These are phyloP conservation scores for Varanus salvator DNA, from an alignment of 2,113 vertebrate species.

Conservation along the genomic window DNA sequence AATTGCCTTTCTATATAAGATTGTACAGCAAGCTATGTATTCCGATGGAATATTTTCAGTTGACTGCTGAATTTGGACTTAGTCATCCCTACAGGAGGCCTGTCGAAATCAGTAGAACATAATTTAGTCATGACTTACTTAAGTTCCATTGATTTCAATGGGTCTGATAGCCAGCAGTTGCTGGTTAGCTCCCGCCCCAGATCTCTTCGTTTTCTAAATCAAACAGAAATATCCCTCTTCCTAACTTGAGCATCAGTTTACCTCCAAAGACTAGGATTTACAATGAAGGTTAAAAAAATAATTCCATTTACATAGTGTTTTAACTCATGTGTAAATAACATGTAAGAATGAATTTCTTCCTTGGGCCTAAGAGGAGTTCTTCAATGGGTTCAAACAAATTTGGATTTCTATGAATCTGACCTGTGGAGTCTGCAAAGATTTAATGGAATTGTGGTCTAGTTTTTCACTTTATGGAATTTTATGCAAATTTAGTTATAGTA, in stretches of 20 bases:
- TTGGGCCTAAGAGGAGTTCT: not conserved
- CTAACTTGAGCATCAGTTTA: not conserved
- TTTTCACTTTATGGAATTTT: too few relatives aligned
- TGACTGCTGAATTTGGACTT: not conserved
- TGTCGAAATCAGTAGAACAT: too few relatives aligned
- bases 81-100: too few relatives aligned
- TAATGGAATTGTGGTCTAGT: too few relatives aligned
- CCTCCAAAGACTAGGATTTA: not conserved
- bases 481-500: too few relatives aligned
- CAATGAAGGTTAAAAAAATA: not conserved
- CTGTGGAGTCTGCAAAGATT: too few relatives aligned
- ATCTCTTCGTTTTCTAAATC: not conserved
- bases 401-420: too few relatives aligned
- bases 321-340: not conserved
- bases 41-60: not conserved
- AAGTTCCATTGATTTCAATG: too few relatives aligned
- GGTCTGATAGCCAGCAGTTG: not conserved
- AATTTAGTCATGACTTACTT: too few relatives aligned
- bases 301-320: not conserved
- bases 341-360: not conserved
- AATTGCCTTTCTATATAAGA: not conserved
- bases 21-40: not conserved
- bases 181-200: not conserved
- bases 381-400: too few relatives aligned
- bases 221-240: not conserved